Conservation (phyloP, 2,888 invertebrate species). For the Ormyrus labotus region DNA sequence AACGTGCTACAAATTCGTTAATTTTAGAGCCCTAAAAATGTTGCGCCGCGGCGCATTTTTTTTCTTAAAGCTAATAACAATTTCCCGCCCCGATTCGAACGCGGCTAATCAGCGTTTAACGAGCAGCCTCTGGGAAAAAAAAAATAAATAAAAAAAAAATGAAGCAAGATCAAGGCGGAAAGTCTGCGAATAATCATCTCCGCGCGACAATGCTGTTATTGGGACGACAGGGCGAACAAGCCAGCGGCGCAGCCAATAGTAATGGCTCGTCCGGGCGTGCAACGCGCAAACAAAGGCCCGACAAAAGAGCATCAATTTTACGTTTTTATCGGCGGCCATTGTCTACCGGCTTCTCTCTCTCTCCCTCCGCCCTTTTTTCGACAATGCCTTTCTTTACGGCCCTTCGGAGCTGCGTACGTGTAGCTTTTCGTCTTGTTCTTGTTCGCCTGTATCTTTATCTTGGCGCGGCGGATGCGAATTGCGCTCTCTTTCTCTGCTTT, state of each 20-base stretch:
- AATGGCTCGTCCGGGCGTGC: constrained; percentile 70
- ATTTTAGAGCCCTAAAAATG: too few species aligned
- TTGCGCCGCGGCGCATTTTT: too few species aligned
- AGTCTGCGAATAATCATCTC: constrained; percentile 1
- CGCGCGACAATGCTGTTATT: constrained; percentile 15
- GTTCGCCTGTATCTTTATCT: constrained; percentile 42
- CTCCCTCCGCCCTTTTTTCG: constrained; percentile 59
- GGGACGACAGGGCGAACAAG: neutral
- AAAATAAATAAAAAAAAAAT: too few species aligned
- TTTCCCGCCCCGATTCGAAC: too few species aligned
- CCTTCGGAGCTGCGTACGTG: neutral
- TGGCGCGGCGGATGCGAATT: constrained; percentile 28
- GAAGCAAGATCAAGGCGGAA: neutral
- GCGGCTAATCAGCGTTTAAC: too few species aligned
- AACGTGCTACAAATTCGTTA: too few species aligned
- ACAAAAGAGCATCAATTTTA: constrained; percentile 75
- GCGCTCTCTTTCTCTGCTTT: neutral
- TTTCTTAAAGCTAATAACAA: too few species aligned
- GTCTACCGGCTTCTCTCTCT: constrained; percentile 62
- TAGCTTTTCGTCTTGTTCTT: neutral
- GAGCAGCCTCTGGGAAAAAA: too few species aligned
- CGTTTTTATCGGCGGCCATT: constrained; percentile 74
- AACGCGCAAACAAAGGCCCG: constrained; percentile 71
- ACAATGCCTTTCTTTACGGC: constrained; percentile 62
- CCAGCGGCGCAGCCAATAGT: constrained; percentile 62